Percentiles rank a stretch among this genome's conserved stretches.
Evolutionary conservation across 2,888 invertebrate genomes (phyloP).

Genomic region (Pseudoips prasinana): DNA sequence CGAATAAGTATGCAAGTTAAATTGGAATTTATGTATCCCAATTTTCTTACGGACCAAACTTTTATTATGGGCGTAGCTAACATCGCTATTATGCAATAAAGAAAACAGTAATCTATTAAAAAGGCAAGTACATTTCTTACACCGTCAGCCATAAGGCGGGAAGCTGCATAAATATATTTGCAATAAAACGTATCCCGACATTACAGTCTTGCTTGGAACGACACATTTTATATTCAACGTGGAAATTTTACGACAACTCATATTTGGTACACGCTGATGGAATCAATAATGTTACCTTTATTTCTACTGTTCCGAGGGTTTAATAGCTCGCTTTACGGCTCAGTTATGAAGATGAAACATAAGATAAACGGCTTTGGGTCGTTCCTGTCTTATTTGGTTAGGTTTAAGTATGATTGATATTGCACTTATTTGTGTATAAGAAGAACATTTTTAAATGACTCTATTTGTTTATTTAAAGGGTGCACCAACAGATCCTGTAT

Average conservation of each 20-base stretch:
- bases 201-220: slow-evolving; percentile 23
- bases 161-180: slow-evolving; percentile 37
- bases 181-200: slow-evolving; percentile 39
- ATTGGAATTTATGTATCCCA: too few relatives aligned
- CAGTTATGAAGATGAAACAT: neutral
- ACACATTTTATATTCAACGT: slow-evolving; percentile 40
- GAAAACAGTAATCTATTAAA: slow-evolving; percentile 31
- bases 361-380: neutral
- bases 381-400: too few relatives aligned
- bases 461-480: too few relatives aligned
- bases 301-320: slow-evolving; percentile 12
- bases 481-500: too few relatives aligned
- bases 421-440: too few relatives aligned
- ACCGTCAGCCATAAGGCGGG: slow-evolving; percentile 14
- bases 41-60: too few relatives aligned
- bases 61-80: slow-evolving; percentile 13
- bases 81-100: slow-evolving; percentile 15
- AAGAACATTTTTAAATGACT: too few relatives aligned
- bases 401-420: too few relatives aligned
- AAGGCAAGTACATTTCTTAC: slow-evolving; percentile 19
- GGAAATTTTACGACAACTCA: slow-evolving; percentile 39
- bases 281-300: slow-evolving; percentile 44
- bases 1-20: too few relatives aligned
- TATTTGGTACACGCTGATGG: slow-evolving; percentile 36
- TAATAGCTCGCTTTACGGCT: slow-evolving; percentile 9